Evolutionary conservation across 2,797 vertebrate genomes (phyloP).

Genomic region (Gadopsis bispinosus): DNA sequence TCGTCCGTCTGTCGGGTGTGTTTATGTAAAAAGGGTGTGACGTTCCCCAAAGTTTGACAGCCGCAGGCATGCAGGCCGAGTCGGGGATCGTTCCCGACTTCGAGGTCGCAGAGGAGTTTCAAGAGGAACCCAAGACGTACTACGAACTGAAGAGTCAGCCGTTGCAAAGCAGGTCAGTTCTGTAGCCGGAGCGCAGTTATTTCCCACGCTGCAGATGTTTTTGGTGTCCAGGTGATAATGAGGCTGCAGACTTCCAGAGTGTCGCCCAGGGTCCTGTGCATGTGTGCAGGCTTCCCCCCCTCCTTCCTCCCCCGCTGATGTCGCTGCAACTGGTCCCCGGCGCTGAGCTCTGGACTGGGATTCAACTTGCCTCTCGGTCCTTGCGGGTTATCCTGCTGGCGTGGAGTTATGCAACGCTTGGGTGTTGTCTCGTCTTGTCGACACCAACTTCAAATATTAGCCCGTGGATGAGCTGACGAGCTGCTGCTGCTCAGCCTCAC

Average conservation of each 20-base stretch:
- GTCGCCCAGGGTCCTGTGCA: slow-evolving; percentile 13
- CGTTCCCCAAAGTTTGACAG: slow-evolving; percentile 71
- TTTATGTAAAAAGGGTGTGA: slow-evolving; percentile 24
- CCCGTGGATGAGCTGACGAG: slow-evolving; percentile 54
- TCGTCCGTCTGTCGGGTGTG: slow-evolving; percentile 38
- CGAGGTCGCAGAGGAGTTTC: slow-evolving; percentile 94
- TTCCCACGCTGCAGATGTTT: slow-evolving; percentile 67
- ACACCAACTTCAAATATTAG: slow-evolving; percentile 83
- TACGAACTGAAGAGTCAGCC: slow-evolving; percentile 98
- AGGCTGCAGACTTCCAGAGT: slow-evolving; percentile 28
- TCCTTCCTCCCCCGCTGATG: no score
- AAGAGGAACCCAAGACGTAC: slow-evolving; percentile 96
- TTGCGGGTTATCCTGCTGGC: slow-evolving; percentile 65
- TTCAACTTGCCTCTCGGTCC: slow-evolving; percentile 45
- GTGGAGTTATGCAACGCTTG: slow-evolving; percentile 82
- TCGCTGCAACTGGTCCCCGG: slow-evolving; percentile 22
- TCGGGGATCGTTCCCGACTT: slow-evolving; percentile 97
- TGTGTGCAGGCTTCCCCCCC: slow-evolving; percentile 4
- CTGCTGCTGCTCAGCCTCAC: slow-evolving; percentile 52
- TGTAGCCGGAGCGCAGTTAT: slow-evolving; percentile 73
- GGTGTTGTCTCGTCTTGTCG: slow-evolving; percentile 85
- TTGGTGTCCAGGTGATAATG: slow-evolving; percentile 69
- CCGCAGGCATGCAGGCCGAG: slow-evolving; percentile 91
- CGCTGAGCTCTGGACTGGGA: slow-evolving; percentile 33
- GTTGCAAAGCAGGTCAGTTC: slow-evolving; percentile 94